Base-by-base conservation (phyloP, 1,140 invertebrate genomes). In the Lepidurus couesii region DNA sequence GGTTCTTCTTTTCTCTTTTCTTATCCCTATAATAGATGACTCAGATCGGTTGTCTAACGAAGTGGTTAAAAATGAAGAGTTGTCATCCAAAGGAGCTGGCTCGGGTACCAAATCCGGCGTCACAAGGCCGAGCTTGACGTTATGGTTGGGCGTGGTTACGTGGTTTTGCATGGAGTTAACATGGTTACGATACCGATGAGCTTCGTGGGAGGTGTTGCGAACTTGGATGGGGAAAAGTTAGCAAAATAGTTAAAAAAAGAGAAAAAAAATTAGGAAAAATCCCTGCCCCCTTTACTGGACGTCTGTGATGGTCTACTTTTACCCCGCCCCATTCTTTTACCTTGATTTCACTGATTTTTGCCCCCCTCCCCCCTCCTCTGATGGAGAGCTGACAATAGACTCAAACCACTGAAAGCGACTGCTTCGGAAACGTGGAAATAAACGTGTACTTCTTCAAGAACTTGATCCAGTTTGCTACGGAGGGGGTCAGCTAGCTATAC, bases 41-140 rank as follows among this genome's bases (percentile, higher is more conserved):
- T 92, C 92, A 84, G 93, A 93, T 83, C 93, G 95, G 84, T 89
- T 92, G 86, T 93, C 92, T 76, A 96, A 96, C 85, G 94, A 96
- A 86, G 93, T 95, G 81, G 92, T 95, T 81, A 95, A 95, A 86
- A 95, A 94, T 85, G 93, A 95, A 86, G 93, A 95, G 86, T 85
- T 95, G 81, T 94, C 93, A 42, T 93, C 93, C 82, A 90, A 87
- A 73, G 76, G 43, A 8, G 53, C 45, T 73, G 73, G 73, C 76
- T n/a, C 53, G 53, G 21, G 73, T 26, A 44, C 76, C 26, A n/a
- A 65, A 65, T 65, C 53, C 16, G 53, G 53, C 7, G 53, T 13
- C 16, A 21, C 21, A 7, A 9, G 21, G 13, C 53, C 13, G 7
- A n/a, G 16, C 6, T 13, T 13, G 53, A 65, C 53, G 53, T 65